Base-by-base conservation (phyloP, 1,140 invertebrate species). In the Nixonia krombeini region DNA sequence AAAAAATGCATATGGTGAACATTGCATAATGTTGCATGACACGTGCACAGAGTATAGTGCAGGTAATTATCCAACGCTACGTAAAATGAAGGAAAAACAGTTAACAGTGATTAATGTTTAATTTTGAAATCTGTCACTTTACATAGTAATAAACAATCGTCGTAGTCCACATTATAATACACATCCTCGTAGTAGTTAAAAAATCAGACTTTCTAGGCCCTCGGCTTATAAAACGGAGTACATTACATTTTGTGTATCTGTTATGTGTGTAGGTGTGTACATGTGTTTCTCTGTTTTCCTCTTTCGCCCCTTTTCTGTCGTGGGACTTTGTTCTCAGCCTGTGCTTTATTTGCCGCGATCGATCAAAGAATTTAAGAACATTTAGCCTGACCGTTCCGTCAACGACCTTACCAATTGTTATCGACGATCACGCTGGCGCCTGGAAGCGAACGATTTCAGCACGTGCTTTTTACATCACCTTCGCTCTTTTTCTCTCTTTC, bases 131-230 rank as follows among this genome's bases (percentile, higher is more conserved):
- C 72, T 81, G 78, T 81, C 73, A 77, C 72, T 82, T 81, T 82
- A 84, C 79, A 83, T 78, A 80, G 74, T 82, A 80, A 80, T 82
- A 81, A 82, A 82, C 75, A 80, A 83, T 82, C 64, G 72, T 81
- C 73, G 74, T 84, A 81, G 78, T 82, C 75, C 75, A 83, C 80
- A 76, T 83, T 83, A 83, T 81, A 78, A 79, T 83, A 83, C 80
- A 84, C 77, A 82, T 79, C 73, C 70, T 79, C 71, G 74, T 79
- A 82, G 70, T 82, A 78, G 73, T 83, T 83, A 83, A 83, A 83
- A 83, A 84, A 83, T 85, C 83, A 84, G 83, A 85, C 82, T 85
- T 84, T 84, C 77, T 82, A 83, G 83, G 80, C 79, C 72, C 64
- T 67, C 59, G 72, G 77, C 74, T 77, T 69, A 74, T 75, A 64